Conservation (phyloP, 2,113 vertebrate species). For the Anarhynchus alexandrinus region DNA sequence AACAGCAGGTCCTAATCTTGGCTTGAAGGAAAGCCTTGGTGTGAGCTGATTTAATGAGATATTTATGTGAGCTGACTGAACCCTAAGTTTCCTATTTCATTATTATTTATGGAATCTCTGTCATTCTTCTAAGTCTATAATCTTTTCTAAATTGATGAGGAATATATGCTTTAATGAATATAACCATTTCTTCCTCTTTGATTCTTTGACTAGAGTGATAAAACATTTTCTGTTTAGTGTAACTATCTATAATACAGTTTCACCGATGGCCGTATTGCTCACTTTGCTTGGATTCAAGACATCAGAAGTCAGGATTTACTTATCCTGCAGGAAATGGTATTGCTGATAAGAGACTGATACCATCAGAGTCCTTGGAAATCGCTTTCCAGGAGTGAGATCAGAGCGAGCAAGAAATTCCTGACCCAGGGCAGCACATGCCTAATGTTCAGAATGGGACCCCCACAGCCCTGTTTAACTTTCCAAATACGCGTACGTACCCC, state of each 20-base stretch:
- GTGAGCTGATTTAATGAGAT: slow-evolving; percentile 2
- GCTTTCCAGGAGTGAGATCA: neutral
- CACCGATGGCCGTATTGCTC: neutral
- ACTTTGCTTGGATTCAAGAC: neutral
- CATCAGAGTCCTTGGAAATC: neutral
- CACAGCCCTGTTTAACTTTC: neutral
- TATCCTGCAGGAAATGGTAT: neutral
- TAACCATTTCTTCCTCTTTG: neutral
- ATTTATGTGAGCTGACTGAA: neutral
- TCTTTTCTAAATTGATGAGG: neutral
- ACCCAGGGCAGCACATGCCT: neutral
- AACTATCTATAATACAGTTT: neutral
- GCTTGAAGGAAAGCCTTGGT: neutral
- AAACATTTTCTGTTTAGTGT: neutral
- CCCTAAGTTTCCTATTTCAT: neutral
- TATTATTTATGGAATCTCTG: neutral
- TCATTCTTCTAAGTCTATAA: neutral
- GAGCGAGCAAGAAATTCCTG: neutral
- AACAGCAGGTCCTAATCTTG: neutral
- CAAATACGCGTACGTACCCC: rapidly evolving
- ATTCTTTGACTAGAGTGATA: neutral
- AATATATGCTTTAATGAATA: neutral
- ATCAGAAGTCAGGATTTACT: neutral
- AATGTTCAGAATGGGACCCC: neutral
- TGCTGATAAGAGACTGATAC: neutral